Conservation (phyloP, 2,113 vertebrate species). For the Recurvirostra avosetta region DNA sequence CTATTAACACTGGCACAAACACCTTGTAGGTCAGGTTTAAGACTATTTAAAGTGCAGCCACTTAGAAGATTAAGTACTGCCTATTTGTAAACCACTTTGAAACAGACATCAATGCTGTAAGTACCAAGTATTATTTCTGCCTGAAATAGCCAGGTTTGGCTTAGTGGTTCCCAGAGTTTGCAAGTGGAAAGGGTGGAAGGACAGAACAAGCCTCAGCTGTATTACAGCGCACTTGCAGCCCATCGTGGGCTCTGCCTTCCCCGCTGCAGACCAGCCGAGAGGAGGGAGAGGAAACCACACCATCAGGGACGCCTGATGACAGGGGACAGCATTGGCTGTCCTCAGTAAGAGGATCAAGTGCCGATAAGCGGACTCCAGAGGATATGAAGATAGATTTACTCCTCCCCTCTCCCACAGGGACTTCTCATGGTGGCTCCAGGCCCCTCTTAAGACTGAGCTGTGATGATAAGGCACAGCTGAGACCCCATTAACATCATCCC, state of each 20-base stretch:
- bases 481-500: neutral
- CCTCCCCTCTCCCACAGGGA: neutral
- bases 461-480: constrained; percentile 1
- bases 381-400: constrained; percentile 1
- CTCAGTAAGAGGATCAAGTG: constrained; percentile 18
- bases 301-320: neutral
- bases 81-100: neutral
- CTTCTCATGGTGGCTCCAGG: neutral
- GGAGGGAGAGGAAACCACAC: neutral
- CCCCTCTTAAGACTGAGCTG: neutral
- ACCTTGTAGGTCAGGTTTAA: neutral
- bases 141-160: neutral
- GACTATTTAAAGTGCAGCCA: neutral
- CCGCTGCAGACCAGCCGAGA: neutral
- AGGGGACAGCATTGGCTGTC: neutral
- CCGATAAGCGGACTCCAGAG: neutral
- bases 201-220: neutral
- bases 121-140: neutral
- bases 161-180: neutral
- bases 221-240: neutral
- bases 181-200: neutral
- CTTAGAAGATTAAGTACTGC: neutral
- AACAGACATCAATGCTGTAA: neutral
- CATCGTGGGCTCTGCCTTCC: neutral
- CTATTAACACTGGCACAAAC: neutral